A percentile compares a stretch with the other conserved stretches of the same genome.
These are phyloP conservation scores for Sander lucioperca DNA, from an alignment of 2,113 vertebrate genomes.

Conservation along the genomic window DNA sequence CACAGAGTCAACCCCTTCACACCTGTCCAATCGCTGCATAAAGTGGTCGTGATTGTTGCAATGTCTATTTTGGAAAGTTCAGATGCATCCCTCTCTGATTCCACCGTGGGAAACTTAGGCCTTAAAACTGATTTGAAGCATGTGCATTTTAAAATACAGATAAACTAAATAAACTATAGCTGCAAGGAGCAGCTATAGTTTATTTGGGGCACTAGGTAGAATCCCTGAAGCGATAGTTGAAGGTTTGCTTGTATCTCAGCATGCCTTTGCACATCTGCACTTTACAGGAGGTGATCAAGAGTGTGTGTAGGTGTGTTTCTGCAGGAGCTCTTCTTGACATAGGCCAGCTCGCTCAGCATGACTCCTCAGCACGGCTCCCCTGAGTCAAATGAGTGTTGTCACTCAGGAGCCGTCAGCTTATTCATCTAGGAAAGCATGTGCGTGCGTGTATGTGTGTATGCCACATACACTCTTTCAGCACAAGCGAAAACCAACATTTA, in stretches of 20 bases:
- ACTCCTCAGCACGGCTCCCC: conserved; percentile 35
- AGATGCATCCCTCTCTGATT: background rate
- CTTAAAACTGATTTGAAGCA: background rate
- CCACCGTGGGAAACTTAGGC: background rate
- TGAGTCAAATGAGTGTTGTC: conserved; percentile 29
- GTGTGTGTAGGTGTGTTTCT: background rate
- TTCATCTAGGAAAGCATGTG: conserved; percentile 13
- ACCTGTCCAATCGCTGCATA: background rate
- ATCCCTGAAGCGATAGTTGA: background rate
- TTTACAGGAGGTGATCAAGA: conserved; percentile 28
- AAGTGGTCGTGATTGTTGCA: background rate
- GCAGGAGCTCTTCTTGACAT: conserved; percentile 32
- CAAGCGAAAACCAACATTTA: conserved; percentile 38
- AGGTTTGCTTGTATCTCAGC: conserved; percentile 24
- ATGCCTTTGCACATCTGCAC: background rate
- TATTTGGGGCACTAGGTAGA: background rate
- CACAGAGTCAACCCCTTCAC: background rate
- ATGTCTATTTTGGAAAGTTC: background rate
- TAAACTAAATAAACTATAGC: no score
- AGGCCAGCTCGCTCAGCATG: conserved; percentile 25
- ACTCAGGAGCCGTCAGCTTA: conserved; percentile 18
- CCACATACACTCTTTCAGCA: background rate
- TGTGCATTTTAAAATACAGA: background rate
- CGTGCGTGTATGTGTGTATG: background rate
- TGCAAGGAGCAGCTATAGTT: conserved; percentile 3